These are phyloP conservation scores for Coelopa pilipes DNA, from an alignment of 2,888 invertebrate species.

Conservation along the genomic window DNA sequence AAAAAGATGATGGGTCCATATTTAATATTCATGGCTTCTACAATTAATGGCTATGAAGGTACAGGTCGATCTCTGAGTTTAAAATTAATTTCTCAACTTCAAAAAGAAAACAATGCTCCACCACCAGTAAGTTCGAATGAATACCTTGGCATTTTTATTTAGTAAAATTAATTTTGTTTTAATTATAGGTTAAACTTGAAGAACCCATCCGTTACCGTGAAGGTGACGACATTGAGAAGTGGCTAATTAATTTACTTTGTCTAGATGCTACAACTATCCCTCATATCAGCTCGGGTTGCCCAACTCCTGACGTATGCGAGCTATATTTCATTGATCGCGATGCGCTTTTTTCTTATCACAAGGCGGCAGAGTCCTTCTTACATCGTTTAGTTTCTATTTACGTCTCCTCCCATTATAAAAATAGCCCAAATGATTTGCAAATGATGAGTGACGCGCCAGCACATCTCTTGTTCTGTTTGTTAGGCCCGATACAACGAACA, in stretches of 20 bases:
- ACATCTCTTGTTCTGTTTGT: conserved; percentile 94
- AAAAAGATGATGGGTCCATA: conserved; percentile 90
- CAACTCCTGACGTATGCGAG: conserved; percentile 89
- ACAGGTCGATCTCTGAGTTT: conserved; percentile 95
- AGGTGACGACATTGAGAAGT: conserved; percentile 87
- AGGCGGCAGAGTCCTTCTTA: conserved; percentile 90
- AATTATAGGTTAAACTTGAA: conserved; percentile 77
- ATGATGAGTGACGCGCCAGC: conserved; percentile 99
- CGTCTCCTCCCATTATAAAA: conserved; percentile 99
- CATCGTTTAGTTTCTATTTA: conserved; percentile 92
- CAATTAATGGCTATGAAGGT: conserved; percentile 98
- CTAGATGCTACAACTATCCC: conserved; percentile 81
- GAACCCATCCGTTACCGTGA: conserved; percentile 95
- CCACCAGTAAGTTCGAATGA: conserved; percentile 69
- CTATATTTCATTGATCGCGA: conserved; percentile 90
- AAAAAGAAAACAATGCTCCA: conserved; percentile 72
- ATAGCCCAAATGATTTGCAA: conserved; percentile 98
- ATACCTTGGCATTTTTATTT: no score
- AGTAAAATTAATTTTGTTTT: no score
- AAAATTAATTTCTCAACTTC: conserved; percentile 91
- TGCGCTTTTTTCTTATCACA: conserved; percentile 96
- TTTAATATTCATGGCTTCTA: conserved; percentile 94
- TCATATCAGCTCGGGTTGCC: conserved; percentile 80
- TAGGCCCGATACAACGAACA: conserved; percentile 84
- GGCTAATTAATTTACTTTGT: conserved; percentile 92